These are phyloP conservation scores for Lepetodrilus schrolli DNA, from an alignment of 2,888 invertebrate genomes.

Conservation along the genomic window DNA sequence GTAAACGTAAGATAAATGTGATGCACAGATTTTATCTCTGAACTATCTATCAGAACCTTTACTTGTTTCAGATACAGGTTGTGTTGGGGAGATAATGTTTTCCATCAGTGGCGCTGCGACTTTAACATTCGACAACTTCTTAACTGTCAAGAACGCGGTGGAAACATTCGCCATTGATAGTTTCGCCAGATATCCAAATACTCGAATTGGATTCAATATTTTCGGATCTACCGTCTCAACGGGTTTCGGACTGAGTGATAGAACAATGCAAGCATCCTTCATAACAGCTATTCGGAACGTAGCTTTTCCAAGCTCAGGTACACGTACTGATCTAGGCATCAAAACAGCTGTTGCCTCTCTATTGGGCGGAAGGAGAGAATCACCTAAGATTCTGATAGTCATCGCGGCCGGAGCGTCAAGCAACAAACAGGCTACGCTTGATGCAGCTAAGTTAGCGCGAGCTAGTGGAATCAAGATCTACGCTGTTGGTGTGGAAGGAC, in stretches of 20 bases:
- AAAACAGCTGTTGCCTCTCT: background rate
- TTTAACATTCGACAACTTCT: background rate
- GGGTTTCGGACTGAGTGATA: background rate
- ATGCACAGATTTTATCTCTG: no score
- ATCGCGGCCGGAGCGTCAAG: background rate
- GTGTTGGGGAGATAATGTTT: background rate
- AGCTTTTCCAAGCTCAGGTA: background rate
- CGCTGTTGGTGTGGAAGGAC: background rate
- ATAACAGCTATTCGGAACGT: background rate
- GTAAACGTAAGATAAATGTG: no score
- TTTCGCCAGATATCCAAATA: background rate
- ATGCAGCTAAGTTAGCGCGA: background rate
- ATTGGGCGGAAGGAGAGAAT: background rate
- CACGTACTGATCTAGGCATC: background rate
- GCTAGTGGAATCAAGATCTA: background rate
- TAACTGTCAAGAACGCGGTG: background rate
- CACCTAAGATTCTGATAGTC: background rate
- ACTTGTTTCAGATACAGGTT: background rate
- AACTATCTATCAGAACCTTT: no score
- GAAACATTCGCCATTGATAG: background rate
- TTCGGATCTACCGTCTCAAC: background rate
- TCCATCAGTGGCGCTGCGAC: background rate
- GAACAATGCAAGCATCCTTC: background rate
- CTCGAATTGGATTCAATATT: background rate
- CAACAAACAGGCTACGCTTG: background rate